These are phyloP conservation scores for Pocota personata DNA, from an alignment of 2,888 invertebrate species.

Conservation along the genomic window DNA sequence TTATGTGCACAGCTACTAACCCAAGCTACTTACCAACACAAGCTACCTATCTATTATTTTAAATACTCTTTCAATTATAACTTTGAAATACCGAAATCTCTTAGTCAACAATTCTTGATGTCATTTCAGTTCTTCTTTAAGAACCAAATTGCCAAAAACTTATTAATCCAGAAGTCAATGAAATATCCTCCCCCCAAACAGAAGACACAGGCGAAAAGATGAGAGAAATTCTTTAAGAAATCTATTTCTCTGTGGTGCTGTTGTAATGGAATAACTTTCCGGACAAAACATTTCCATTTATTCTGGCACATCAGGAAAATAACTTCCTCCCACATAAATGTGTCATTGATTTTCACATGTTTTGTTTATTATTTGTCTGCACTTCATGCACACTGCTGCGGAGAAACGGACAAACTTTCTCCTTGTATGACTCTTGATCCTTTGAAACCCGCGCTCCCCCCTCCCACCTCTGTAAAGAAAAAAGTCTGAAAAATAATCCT, in stretches of 20 bases:
- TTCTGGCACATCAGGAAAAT: constrained; percentile 15
- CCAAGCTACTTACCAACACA: neutral
- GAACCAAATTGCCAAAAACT: constrained; percentile 4
- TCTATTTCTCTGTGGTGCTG: neutral
- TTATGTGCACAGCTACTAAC: neutral
- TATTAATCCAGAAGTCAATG: constrained; percentile 20
- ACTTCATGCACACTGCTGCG: constrained; percentile 2
- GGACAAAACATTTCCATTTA: constrained; percentile 29
- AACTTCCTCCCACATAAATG: neutral
- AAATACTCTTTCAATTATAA: neutral
- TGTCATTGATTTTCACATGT: constrained; percentile 9
- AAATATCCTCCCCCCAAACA: neutral
- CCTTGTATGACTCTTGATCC: neutral
- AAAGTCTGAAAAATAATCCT: neutral
- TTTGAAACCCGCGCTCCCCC: no score
- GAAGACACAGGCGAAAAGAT: neutral
- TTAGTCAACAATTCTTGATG: neutral
- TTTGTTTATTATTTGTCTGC: constrained; percentile 17
- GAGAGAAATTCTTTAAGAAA: neutral
- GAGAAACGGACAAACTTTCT: neutral
- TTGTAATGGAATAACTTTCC: constrained; percentile 1
- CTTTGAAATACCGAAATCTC: neutral
- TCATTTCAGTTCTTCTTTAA: neutral
- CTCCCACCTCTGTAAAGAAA: neutral
- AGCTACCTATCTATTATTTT: neutral